These are phyloP conservation scores for Rhabdophis nuchalis DNA, from an alignment of 2,797 vertebrate genomes.

Conservation along the genomic window DNA sequence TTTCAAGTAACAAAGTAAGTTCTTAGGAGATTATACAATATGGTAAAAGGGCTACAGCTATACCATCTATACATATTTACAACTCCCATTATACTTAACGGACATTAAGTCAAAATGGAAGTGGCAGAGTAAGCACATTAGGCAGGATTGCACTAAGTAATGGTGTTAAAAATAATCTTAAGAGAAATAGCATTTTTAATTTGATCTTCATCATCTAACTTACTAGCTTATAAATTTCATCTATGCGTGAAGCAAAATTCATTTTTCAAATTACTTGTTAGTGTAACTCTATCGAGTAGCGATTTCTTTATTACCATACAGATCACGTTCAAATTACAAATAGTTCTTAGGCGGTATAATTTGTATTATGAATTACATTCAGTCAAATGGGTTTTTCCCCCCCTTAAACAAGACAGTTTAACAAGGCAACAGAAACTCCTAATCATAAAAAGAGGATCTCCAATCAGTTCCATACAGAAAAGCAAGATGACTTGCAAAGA, in stretches of 20 bases:
- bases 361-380: slow-evolving; percentile 19
- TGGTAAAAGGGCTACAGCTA: slow-evolving; percentile 29
- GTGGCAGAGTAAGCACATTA: slow-evolving; percentile 19
- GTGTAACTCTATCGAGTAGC: slow-evolving; percentile 26
- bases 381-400: neutral
- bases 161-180: slow-evolving; percentile 26
- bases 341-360: neutral
- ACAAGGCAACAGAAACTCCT: neutral
- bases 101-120: slow-evolving; percentile 28
- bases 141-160: slow-evolving; percentile 35
- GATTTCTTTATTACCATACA: slow-evolving; percentile 21
- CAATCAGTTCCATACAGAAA: neutral
- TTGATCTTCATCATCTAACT: slow-evolving; percentile 31
- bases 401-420: neutral
- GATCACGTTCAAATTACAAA: slow-evolving; percentile 5
- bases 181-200: slow-evolving; percentile 47
- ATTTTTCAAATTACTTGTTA: slow-evolving; percentile 46
- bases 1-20: slow-evolving; percentile 27
- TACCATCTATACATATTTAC: slow-evolving; percentile 25
- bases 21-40: slow-evolving; percentile 29
- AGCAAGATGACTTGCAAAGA: neutral
- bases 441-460: slow-evolving; percentile 7
- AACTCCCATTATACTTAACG: neutral
- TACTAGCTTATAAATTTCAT: slow-evolving; percentile 29
- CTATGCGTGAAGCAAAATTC: slow-evolving; percentile 29